phyloP scores from a whole-genome alignment of 2,888 invertebrate genomes.

The Leptopilina myrica region DNA sequence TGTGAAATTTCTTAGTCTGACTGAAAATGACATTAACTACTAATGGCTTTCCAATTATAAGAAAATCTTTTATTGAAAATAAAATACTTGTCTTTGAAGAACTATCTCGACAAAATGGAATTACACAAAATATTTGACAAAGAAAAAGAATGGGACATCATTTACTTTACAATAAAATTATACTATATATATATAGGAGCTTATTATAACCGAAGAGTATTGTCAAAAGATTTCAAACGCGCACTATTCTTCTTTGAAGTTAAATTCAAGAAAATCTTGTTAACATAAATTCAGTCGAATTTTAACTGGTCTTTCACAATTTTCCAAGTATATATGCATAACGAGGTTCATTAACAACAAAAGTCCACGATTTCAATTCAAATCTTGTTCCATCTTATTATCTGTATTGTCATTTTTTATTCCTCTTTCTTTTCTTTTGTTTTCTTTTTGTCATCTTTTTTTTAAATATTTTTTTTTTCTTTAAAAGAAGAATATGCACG shows the following conservation, averaged over 20 bases:
- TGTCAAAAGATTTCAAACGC: background rate
- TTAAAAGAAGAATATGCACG: background rate
- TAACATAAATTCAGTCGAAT: slow-evolving; percentile 8
- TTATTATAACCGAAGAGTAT: slow-evolving; percentile 14
- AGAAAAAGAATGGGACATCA: no score
- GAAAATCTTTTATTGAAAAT: no score
- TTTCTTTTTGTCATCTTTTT: background rate
- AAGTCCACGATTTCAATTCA: slow-evolving; percentile 3
- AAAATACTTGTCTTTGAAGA: no score
- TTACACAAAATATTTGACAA: no score
- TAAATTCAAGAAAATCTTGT: background rate
- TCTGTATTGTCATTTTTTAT: background rate
- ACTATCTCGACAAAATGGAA: no score
- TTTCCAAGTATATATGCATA: background rate
- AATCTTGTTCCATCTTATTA: slow-evolving; percentile 24
- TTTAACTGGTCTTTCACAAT: slow-evolving; percentile 2
- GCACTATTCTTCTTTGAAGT: slow-evolving; percentile 8
- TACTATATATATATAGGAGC: background rate
- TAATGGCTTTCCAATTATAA: no score
- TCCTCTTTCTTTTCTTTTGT: background rate
- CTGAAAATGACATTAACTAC: background rate
- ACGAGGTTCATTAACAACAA: slow-evolving; percentile 7
- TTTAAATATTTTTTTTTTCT: no score
- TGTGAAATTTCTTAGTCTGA: background rate
- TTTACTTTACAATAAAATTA: slow-evolving; percentile 2